Base-by-base conservation (phyloP, 2,888 invertebrate species). In the Drosophila prostipennis region DNA sequence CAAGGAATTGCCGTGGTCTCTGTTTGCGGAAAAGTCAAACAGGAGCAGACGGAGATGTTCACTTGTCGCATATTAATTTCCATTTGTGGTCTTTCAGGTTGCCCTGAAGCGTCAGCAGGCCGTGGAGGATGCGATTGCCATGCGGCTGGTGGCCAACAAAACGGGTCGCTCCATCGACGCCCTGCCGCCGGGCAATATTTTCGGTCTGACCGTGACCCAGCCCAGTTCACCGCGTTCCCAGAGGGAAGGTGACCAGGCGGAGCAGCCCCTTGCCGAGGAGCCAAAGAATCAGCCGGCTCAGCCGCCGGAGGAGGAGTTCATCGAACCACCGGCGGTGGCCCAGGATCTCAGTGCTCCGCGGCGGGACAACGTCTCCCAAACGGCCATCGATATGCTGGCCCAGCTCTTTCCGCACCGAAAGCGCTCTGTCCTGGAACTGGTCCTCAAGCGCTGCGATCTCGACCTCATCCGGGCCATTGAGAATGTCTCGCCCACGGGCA, bases 41-140 rank as follows among this genome's bases (percentile, higher is more conserved):
- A 80, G 69, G 39, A 55, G 45, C 51, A 70, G 68, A 57, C 75
- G 60, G 59, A 70, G 70, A 77, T 45, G 64, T 65, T 65, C 89
- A 87, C 86, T 79, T 77, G 78, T 69, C 78, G 87, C 89, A 87
- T 89, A 88, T 89, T 89, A 88, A 89, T 89, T 85, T 89, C 89
- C 80, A 88, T 87, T 45, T 89, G 79, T 70, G 49, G 49, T 48
- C 55, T 55, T 52, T 53, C 80, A 98, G 97, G 98, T 99, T 26
- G 98, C 99, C 3, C 92, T 99, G 61, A 99, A 99, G 92, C 93
- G 99, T 13, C 98, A 98, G 91, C 98, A 99, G 93, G 98, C 98
- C 0, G 98, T 98, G 0, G 98, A 99, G 93, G 98, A 99, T 91
- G 98, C 98, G 59, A 98, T 98, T 78, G 98, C 98, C 0, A 93